Percentiles rank a stretch among this genome's conserved stretches.
Evolutionary conservation across 64 coral and sea anemone species (phyloP).

Genomic region (Stichodactyla helianthus): DNA sequence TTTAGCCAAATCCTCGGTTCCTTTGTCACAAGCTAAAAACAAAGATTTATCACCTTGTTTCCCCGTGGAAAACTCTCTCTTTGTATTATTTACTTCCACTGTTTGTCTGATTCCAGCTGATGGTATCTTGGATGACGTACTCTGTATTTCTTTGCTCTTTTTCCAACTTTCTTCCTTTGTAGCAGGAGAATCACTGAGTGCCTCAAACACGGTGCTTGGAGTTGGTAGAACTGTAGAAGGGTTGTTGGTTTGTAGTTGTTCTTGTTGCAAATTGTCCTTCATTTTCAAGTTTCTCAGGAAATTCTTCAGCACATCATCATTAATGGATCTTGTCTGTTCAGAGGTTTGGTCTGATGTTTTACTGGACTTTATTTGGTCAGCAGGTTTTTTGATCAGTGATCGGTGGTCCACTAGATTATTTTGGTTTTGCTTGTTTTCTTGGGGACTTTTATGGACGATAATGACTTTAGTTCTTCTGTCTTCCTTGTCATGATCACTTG

Average conservation of each 20-base stretch:
- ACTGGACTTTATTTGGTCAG: not conserved
- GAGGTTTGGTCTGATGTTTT: not conserved
- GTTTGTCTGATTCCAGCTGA: not conserved
- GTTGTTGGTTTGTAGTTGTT: not conserved
- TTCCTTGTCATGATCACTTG: not conserved
- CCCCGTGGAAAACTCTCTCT: not conserved
- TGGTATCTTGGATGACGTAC: not conserved
- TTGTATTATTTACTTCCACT: not conserved
- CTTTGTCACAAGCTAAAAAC: not conserved
- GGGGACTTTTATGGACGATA: not conserved
- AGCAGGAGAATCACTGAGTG: not conserved
- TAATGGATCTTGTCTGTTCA: not conserved
- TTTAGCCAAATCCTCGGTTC: slow-evolving; percentile 2
- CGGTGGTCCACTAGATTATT: not conserved
- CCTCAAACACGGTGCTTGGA: not conserved
- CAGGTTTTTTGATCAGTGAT: not conserved
- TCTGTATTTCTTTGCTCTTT: not conserved
- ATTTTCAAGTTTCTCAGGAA: not conserved
- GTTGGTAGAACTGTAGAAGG: not conserved
- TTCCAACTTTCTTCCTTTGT: not conserved
- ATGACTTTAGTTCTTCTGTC: not conserved
- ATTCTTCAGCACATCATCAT: not conserved
- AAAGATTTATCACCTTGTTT: slow-evolving; percentile 14
- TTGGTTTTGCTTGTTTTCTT: not conserved
- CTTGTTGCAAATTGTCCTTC: not conserved